Evolutionary conservation across 2,888 invertebrate species (phyloP).

Genomic region (Netelia virgata): DNA sequence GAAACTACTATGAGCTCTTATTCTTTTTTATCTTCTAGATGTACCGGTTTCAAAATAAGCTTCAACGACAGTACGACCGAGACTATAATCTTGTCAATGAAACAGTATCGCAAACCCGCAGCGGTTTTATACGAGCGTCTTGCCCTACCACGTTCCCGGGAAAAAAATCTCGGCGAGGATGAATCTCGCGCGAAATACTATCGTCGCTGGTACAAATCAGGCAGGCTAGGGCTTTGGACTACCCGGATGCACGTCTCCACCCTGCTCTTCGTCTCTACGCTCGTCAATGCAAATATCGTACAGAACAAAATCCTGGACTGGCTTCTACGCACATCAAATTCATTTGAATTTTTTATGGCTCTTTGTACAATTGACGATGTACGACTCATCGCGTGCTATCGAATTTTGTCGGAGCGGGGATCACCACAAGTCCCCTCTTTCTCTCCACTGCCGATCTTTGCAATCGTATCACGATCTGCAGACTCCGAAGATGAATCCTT

Average conservation of each 20-base stretch:
- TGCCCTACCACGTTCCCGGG: constrained; percentile 71
- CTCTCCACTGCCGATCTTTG: constrained; percentile 29
- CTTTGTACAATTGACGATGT: constrained; percentile 47
- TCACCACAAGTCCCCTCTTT: constrained; percentile 20
- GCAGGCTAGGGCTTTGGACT: background rate
- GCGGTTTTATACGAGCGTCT: constrained; percentile 77
- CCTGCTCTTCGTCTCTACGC: background rate
- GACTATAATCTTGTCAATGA: constrained; percentile 70
- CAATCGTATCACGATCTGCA: constrained; percentile 63
- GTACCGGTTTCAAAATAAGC: constrained; percentile 30
- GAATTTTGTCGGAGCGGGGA: constrained; percentile 52
- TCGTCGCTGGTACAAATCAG: background rate
- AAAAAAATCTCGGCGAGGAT: constrained; percentile 55
- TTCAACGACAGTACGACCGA: constrained; percentile 37
- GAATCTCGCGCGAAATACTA: constrained; percentile 33
- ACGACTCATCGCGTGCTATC: constrained; percentile 19
- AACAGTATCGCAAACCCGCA: constrained; percentile 77
- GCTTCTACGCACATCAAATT: constrained; percentile 21
- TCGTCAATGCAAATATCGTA: constrained; percentile 26
- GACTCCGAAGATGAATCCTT: constrained; percentile 36
- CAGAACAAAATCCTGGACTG: constrained; percentile 3
- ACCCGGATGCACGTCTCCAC: background rate
- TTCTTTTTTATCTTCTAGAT: constrained; percentile 3
- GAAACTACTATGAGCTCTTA: constrained; percentile 4
- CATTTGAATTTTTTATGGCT: constrained; percentile 57